phyloP scores from a whole-genome alignment of 2,113 vertebrate species.

The Pseudolaguvia tuberculata region DNA sequence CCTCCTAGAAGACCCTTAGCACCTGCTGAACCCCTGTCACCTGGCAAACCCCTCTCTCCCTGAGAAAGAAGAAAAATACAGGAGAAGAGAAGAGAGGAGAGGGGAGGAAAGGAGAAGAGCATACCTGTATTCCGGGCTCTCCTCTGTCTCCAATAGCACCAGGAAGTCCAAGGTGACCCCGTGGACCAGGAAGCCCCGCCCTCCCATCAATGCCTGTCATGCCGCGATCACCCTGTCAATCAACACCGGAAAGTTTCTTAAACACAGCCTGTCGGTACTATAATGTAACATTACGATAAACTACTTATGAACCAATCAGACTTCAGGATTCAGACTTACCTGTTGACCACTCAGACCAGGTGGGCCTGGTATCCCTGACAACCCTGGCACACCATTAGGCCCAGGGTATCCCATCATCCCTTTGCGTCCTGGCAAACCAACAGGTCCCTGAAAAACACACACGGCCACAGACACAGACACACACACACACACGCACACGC shows the following conservation, averaged over 20 bases:
- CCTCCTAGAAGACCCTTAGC: conserved; percentile 75
- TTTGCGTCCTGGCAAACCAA: conserved; percentile 72
- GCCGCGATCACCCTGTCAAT: conserved; percentile 76
- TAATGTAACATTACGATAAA: background rate
- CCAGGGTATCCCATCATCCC: conserved; percentile 79
- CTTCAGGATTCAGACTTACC: conserved; percentile 21
- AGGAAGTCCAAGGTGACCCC: conserved; percentile 75
- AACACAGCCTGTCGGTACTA: background rate
- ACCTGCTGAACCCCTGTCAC: conserved; percentile 78
- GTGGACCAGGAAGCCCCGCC: conserved; percentile 77
- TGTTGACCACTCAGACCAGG: conserved; percentile 68
- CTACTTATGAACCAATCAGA: conserved; percentile 24
- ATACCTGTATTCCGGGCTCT: conserved; percentile 78
- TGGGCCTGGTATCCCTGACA: conserved; percentile 74
- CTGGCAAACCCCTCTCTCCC: conserved; percentile 83
- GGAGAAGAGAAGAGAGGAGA: background rate
- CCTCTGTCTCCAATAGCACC: conserved; percentile 78
- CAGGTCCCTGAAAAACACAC: conserved; percentile 70
- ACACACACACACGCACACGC: background rate
- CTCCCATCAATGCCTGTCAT: conserved; percentile 71
- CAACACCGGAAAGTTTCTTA: background rate
- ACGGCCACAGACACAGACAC: conserved; percentile 50
- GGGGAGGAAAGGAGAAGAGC: background rate
- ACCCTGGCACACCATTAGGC: conserved; percentile 73
- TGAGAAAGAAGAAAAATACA: conserved; percentile 50